Percentiles rank a stretch among this genome's conserved stretches.
phyloP scores from a whole-genome alignment of 2,888 invertebrate species.

The Diabrotica balteata region DNA sequence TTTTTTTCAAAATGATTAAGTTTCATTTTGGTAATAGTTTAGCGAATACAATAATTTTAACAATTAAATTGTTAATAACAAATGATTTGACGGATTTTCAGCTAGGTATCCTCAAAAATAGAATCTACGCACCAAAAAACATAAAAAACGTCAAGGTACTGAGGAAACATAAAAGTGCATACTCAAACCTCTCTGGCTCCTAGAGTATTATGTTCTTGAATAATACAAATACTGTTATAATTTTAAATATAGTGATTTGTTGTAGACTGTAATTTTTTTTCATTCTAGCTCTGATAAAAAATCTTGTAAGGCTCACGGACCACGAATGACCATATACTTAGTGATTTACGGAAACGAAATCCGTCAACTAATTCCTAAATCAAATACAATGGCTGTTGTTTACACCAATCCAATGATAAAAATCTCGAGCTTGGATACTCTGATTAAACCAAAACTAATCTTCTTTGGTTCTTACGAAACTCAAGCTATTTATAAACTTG shows the following conservation, averaged over 20 bases:
- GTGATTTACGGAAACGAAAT: constrained; percentile 64
- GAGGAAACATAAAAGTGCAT: too few relatives aligned
- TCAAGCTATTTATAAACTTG: constrained; percentile 58
- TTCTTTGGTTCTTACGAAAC: constrained; percentile 63
- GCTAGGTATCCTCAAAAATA: too few relatives aligned
- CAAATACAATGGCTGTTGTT: constrained; percentile 54
- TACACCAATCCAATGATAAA: constrained; percentile 60
- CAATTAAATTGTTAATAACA: too few relatives aligned
- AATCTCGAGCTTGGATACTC: constrained; percentile 66
- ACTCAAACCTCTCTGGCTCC: too few relatives aligned
- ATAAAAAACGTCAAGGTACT: too few relatives aligned
- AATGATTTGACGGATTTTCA: too few relatives aligned
- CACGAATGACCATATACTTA: constrained; percentile 65
- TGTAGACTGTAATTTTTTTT: not conserved
- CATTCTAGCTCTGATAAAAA: constrained; percentile 60
- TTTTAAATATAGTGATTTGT: not conserved
- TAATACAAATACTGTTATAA: too few relatives aligned
- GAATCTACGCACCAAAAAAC: too few relatives aligned
- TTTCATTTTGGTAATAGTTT: too few relatives aligned
- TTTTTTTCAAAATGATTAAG: too few relatives aligned
- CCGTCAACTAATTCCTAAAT: constrained; percentile 60
- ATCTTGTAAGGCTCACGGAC: constrained; percentile 72
- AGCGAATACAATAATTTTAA: too few relatives aligned
- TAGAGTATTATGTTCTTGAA: too few relatives aligned
- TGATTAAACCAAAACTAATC: constrained; percentile 57